phyloP scores from a whole-genome alignment of 2,888 invertebrate species.

The Galerucella calmariensis region DNA sequence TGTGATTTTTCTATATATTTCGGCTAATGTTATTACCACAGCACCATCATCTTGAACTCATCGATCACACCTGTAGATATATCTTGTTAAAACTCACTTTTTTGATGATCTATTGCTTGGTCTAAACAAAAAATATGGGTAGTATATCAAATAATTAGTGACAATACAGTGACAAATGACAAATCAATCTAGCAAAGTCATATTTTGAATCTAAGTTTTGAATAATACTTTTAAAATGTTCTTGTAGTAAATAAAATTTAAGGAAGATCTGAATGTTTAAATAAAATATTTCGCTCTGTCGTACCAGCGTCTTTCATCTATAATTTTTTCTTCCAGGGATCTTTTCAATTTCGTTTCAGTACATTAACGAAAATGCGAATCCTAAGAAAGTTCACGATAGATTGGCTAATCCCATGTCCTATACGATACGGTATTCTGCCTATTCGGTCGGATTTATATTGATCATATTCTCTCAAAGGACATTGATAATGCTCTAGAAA shows the following conservation, averaged over 20 bases:
- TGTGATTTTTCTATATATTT: no score
- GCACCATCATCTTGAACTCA: no score
- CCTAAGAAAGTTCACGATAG: slow-evolving; percentile 59
- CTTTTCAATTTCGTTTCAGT: slow-evolving; percentile 1
- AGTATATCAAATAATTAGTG: no score
- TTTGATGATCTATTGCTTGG: no score
- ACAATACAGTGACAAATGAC: no score
- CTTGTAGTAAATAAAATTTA: background rate
- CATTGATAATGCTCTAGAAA: slow-evolving; percentile 33
- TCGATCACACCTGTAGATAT: no score
- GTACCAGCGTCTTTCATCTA: background rate
- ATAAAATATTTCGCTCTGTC: background rate
- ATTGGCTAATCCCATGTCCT: slow-evolving; percentile 64
- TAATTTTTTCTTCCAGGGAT: background rate
- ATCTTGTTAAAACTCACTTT: no score
- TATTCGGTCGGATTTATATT: slow-evolving; percentile 45
- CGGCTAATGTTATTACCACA: no score
- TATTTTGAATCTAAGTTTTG: no score
- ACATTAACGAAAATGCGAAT: slow-evolving; percentile 2
- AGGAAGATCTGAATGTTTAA: background rate
- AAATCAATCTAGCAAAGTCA: no score
- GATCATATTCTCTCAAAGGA: slow-evolving; percentile 48
- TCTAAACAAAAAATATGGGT: no score
- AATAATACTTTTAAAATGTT: no score
- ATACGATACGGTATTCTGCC: slow-evolving; percentile 60